Percentiles rank a stretch among this genome's conserved stretches.
Evolutionary conservation across 2,113 vertebrate species (phyloP).

Genomic region (Coryphaenoides rupestris): DNA sequence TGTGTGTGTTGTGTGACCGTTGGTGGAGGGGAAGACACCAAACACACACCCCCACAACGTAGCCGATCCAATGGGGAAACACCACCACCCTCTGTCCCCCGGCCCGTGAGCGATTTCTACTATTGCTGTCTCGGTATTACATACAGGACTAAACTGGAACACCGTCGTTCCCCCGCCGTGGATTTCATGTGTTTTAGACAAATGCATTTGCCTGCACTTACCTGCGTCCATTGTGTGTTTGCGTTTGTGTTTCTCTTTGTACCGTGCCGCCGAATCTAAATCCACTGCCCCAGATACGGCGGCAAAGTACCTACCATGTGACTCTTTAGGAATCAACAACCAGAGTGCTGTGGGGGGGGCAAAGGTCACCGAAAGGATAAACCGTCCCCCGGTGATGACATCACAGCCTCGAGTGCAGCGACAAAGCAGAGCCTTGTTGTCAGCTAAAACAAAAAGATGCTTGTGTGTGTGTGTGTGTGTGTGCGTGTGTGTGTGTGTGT

Average conservation of each 20-base stretch:
- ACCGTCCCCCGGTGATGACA: constrained; percentile 47
- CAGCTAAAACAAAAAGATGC: constrained; percentile 57
- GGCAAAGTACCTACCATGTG: constrained; percentile 31
- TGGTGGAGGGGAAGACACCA: too few relatives aligned
- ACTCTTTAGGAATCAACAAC: constrained; percentile 23
- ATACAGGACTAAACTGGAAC: too few relatives aligned
- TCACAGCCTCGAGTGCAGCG: constrained; percentile 47
- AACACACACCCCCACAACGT: too few relatives aligned
- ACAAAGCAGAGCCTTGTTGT: constrained; percentile 60
- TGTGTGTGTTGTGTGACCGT: too few relatives aligned
- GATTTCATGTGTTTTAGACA: too few relatives aligned
- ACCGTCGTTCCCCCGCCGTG: too few relatives aligned
- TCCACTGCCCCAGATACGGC: constrained; percentile 14
- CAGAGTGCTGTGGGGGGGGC: neutral
- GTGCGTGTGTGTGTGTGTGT: too few relatives aligned
- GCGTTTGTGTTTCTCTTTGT: constrained; percentile 20
- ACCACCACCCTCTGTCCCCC: too few relatives aligned
- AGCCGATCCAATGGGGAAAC: too few relatives aligned
- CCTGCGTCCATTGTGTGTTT: neutral
- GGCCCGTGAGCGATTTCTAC: too few relatives aligned
- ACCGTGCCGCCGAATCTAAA: neutral
- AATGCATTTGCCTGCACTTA: too few relatives aligned
- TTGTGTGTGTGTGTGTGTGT: constrained; percentile 50
- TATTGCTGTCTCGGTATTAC: too few relatives aligned
- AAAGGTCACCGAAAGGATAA: constrained; percentile 47